A percentile compares a stretch with the other conserved stretches of the same genome.
Evolutionary conservation across 2,797 vertebrate species (phyloP).

Genomic region (Gallinago stenura): DNA sequence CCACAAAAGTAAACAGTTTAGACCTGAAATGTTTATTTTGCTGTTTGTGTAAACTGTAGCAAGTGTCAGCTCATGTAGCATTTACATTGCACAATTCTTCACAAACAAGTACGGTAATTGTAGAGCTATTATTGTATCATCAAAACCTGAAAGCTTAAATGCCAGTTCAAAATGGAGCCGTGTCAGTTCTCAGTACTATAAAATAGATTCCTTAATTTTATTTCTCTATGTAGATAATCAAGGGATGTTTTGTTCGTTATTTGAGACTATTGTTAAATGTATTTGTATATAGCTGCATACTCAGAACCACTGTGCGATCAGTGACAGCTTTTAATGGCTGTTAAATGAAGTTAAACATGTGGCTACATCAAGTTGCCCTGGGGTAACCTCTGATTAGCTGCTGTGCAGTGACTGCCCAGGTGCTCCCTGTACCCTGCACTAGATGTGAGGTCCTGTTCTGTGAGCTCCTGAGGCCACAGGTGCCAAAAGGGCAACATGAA

Average conservation of each 20-base stretch:
- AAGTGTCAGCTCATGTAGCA: not conserved
- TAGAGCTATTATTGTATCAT: not conserved
- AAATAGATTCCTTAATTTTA: not conserved
- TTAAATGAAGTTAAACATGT: not conserved
- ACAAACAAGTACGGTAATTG: not conserved
- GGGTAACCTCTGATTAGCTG: not conserved
- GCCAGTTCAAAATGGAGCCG: not conserved
- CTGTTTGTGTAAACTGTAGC: not conserved
- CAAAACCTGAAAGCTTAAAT: not conserved
- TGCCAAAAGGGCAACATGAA: not conserved
- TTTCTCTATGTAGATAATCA: not conserved
- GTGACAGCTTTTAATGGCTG: not conserved
- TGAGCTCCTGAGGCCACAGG: rapidly evolving
- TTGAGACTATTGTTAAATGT: not conserved
- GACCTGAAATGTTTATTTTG: not conserved
- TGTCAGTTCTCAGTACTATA: not conserved
- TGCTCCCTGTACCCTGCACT: not conserved
- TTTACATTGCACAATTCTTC: not conserved
- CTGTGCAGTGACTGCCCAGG: not conserved
- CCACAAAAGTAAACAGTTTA: not conserved
- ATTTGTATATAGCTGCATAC: not conserved
- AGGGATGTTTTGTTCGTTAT: not conserved
- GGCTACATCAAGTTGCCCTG: not conserved
- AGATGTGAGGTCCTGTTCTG: not conserved
- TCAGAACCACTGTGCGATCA: not conserved